These are phyloP conservation scores for Sycophila texana DNA, from an alignment of 2,888 invertebrate genomes.

Conservation along the genomic window DNA sequence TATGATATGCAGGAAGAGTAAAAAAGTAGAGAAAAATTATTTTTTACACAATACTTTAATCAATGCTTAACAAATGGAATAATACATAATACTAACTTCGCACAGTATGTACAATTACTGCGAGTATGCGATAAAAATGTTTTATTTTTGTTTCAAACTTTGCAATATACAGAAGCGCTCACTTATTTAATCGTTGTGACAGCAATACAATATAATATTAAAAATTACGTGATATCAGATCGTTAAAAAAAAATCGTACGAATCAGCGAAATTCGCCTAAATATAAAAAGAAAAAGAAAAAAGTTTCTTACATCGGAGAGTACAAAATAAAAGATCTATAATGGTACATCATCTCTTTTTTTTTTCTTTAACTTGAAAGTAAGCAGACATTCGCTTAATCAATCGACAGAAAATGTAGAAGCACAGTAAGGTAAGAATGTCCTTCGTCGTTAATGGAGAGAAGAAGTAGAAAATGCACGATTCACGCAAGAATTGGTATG, in stretches of 20 bases:
- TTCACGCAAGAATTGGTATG: conserved; percentile 15
- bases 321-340: conserved; percentile 57
- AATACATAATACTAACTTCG: conserved; percentile 72
- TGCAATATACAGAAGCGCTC: conserved; percentile 67
- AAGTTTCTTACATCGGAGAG: conserved; percentile 34
- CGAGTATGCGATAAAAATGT: conserved; percentile 58
- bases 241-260: conserved; percentile 61
- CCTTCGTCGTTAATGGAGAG: conserved; percentile 6
- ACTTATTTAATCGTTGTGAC: conserved; percentile 60
- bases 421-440: background rate
- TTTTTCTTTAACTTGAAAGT: conserved; percentile 29
- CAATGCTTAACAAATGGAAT: conserved; percentile 72
- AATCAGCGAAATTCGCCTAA: conserved; percentile 38
- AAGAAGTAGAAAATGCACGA: conserved; percentile 43
- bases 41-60: conserved; percentile 70
- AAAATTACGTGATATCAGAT: conserved; percentile 59
- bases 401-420: conserved; percentile 26
- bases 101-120: conserved; percentile 69
- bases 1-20: too few species aligned
- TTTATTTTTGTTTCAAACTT: conserved; percentile 58
- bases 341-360: conserved; percentile 36
- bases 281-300: conserved; percentile 31
- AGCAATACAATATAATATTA: conserved; percentile 63
- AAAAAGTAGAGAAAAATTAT: conserved; percentile 22
- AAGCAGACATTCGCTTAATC: conserved; percentile 37